These are phyloP conservation scores for Micrastur ruficollis DNA, from an alignment of 2,797 vertebrate genomes.

Conservation along the genomic window DNA sequence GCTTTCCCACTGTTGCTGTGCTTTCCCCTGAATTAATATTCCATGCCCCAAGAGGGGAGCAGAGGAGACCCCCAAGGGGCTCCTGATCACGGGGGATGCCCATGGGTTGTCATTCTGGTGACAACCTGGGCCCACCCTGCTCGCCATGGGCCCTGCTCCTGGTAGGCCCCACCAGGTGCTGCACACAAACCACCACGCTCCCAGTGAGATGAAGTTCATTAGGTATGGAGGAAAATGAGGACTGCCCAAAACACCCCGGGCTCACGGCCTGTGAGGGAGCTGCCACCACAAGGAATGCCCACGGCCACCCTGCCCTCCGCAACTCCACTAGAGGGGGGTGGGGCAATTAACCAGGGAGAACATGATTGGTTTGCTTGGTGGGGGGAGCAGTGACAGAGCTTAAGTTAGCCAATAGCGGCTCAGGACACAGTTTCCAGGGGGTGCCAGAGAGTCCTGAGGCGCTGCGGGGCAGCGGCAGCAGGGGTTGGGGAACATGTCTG, in stretches of 20 bases:
- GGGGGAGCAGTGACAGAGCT: neutral
- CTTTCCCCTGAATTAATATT: neutral
- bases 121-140: neutral
- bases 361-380: neutral
- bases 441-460: no score
- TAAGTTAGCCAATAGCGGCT: neutral
- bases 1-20: neutral
- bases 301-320: rapidly evolving
- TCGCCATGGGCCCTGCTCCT: neutral
- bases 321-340: neutral
- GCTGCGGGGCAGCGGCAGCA: neutral
- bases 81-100: neutral
- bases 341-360: neutral
- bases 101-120: no score
- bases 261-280: no score
- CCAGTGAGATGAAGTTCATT: rapidly evolving
- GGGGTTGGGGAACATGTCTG: no score
- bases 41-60: neutral
- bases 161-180: rapidly evolving
- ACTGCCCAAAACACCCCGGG: no score
- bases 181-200: neutral
- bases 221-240: neutral
- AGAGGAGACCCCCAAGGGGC: neutral
- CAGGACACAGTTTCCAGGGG: neutral
- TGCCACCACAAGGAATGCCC: rapidly evolving